Evolutionary conservation across 2,888 invertebrate genomes (phyloP).

Genomic region (Pegoplata infirma): DNA sequence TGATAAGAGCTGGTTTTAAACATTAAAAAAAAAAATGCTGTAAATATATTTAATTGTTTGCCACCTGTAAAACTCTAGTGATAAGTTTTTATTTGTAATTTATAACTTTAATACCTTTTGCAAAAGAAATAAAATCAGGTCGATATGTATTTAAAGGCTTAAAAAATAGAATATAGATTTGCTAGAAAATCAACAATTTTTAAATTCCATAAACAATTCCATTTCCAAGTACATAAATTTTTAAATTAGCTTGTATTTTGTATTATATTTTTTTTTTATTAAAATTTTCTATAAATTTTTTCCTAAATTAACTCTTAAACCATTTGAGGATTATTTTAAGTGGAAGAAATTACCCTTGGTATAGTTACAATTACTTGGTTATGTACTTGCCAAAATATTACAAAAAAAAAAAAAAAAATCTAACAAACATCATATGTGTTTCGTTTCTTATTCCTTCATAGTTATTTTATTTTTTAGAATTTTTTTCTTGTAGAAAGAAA

Average conservation of each 20-base stretch:
- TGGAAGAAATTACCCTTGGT: conserved; percentile 72
- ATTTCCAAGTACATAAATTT: no score
- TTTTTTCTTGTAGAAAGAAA: background rate
- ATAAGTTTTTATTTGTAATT: background rate
- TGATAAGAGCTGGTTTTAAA: background rate
- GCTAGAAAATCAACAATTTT: background rate
- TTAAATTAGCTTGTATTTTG: background rate
- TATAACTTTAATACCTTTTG: background rate
- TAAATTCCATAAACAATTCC: no score
- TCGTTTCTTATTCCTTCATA: no score
- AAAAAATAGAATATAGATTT: background rate
- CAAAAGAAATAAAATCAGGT: background rate
- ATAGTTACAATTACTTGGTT: conserved; percentile 71
- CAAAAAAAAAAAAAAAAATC: no score
- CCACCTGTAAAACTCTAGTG: background rate
- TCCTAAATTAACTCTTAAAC: conserved; percentile 51
- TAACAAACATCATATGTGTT: background rate
- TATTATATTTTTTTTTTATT: background rate
- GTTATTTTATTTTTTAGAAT: conserved; percentile 3
- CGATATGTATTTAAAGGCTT: background rate
- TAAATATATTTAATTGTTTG: background rate
- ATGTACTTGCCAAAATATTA: conserved; percentile 50
- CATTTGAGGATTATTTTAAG: conserved; percentile 70
- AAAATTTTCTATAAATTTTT: conserved; percentile 4
- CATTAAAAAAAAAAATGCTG: no score